Conservation (phyloP, 2,888 invertebrate genomes). For the Papilio gigon region DNA sequence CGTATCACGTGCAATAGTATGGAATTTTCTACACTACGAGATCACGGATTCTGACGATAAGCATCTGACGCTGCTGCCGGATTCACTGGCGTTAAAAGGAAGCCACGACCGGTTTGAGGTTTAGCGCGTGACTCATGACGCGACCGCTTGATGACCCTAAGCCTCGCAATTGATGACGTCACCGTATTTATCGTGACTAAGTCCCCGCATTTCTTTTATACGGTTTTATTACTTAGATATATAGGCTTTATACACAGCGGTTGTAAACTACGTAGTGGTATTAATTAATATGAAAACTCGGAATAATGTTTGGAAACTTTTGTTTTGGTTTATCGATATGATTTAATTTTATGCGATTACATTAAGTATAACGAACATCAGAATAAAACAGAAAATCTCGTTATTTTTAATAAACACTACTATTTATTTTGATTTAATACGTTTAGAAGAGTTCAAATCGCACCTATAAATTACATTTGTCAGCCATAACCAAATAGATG, state of each 20-base stretch:
- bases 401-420: no score
- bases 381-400: no score
- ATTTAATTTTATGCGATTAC: no score
- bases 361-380: no score
- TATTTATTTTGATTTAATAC: conserved; percentile 22
- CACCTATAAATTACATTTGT: conserved; percentile 16
- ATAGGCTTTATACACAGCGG: background rate
- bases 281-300: background rate
- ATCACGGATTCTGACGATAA: conserved; percentile 35
- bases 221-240: conserved; percentile 26
- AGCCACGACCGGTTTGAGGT: conserved; percentile 33
- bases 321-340: background rate
- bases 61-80: conserved; percentile 36
- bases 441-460: conserved; percentile 7
- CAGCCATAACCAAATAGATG: conserved; percentile 18
- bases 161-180: conserved; percentile 31
- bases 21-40: conserved; percentile 30
- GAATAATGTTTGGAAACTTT: background rate
- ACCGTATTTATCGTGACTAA: conserved; percentile 27
- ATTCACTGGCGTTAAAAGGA: conserved; percentile 31
- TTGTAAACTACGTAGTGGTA: conserved; percentile 1
- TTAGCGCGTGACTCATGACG: conserved; percentile 37
- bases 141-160: conserved; percentile 19
- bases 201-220: conserved; percentile 27
- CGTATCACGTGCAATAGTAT: conserved; percentile 18